Conservation (phyloP, 2,797 vertebrate genomes). For the Hafferia zeledoni region DNA sequence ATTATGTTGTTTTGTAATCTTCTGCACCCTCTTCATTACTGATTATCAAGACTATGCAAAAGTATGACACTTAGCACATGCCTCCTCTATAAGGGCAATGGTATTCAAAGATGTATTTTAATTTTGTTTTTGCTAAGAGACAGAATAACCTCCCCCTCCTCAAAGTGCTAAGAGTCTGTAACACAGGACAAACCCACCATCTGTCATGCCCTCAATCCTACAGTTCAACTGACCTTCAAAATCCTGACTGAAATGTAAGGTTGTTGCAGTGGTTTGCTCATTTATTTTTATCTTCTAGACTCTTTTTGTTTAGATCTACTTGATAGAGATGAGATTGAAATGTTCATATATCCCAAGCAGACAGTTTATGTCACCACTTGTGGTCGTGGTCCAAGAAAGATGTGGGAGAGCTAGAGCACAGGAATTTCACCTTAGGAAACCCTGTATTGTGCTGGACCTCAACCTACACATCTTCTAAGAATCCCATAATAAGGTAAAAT, state of each 20-base stretch:
- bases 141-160: not conserved
- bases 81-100: not conserved
- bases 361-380: not conserved
- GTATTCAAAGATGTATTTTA: not conserved
- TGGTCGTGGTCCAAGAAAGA: not conserved
- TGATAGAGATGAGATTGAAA: not conserved
- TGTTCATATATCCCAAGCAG: not conserved
- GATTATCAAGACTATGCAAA: slow-evolving; percentile 65
- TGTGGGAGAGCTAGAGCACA: not conserved
- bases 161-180: not conserved
- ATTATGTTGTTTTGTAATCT: slow-evolving; percentile 76
- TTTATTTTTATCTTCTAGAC: not conserved
- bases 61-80: slow-evolving; percentile 37
- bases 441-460: not conserved
- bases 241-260: not conserved
- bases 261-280: not conserved
- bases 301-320: not conserved
- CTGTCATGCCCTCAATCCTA: not conserved
- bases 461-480: not conserved
- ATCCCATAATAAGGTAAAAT: not conserved
- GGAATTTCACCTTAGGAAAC: not conserved
- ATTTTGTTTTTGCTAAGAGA: slow-evolving; percentile 26
- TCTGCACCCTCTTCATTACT: slow-evolving; percentile 61
- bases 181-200: not conserved
- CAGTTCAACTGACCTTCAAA: not conserved